A percentile compares a stretch with the other conserved stretches of the same genome.
Conservation (phyloP, 2,797 vertebrate genomes). For the Acipenser transmontanus region DNA sequence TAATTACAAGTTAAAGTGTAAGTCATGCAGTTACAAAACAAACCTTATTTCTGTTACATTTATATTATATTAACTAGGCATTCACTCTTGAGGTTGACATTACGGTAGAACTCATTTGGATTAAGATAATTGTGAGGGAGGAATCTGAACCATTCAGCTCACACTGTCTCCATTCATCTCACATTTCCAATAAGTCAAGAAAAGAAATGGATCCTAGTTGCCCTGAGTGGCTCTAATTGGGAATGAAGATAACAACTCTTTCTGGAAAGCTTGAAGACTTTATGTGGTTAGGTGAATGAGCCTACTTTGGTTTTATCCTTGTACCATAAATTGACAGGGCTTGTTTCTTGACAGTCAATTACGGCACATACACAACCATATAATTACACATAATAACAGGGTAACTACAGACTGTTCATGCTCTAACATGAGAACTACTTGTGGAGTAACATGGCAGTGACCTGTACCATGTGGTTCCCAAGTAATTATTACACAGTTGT, state of each 20-base stretch:
- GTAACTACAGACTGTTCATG: no score
- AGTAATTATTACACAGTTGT: no score
- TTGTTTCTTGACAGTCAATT: not conserved
- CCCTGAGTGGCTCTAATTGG: slow-evolving; percentile 43
- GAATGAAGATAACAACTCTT: slow-evolving; percentile 37
- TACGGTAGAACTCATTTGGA: slow-evolving; percentile 29
- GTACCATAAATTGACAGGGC: not conserved
- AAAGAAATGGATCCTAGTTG: slow-evolving; percentile 28
- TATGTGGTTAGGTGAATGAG: slow-evolving; percentile 35
- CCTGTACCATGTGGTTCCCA: no score
- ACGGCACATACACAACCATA: no score
- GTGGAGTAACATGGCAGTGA: no score
- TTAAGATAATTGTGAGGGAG: slow-evolving; percentile 28
- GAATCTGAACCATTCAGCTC: slow-evolving; percentile 32
- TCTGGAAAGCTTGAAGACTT: slow-evolving; percentile 31
- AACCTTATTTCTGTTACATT: no score
- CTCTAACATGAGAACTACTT: no score
- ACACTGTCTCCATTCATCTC: slow-evolving; percentile 37
- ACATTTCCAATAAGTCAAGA: slow-evolving; percentile 33
- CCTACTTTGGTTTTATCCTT: not conserved
- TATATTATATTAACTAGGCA: no score
- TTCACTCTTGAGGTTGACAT: not conserved
- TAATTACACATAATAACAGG: no score
- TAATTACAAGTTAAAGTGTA: no score
- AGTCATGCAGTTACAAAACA: no score